These are phyloP conservation scores for Strongylocentrotus purpuratus DNA, from an alignment of 35 echinoderm and acorn worm genomes.

Conservation along the genomic window DNA sequence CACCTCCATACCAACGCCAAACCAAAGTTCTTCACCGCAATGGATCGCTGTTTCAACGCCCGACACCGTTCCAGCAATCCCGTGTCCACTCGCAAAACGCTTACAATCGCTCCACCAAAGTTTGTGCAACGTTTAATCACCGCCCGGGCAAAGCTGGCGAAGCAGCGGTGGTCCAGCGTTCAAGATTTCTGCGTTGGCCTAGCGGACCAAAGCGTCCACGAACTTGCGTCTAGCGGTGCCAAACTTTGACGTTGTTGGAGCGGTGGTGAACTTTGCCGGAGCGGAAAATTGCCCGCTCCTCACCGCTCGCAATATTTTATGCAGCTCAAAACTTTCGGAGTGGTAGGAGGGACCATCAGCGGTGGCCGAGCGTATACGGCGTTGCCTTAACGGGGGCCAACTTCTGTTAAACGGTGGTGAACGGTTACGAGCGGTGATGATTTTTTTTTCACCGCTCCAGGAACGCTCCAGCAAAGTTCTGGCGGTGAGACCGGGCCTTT, in stretches of 20 bases:
- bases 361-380: conserved; percentile 31
- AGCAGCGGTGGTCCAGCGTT: conserved; percentile 38
- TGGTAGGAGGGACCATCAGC: conserved; percentile 35
- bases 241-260: conserved; percentile 44
- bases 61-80: conserved; percentile 35
- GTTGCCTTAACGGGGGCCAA: conserved; percentile 42
- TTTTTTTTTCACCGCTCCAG: neutral
- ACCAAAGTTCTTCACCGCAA: conserved; percentile 40
- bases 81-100: conserved; percentile 36
- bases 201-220: conserved; percentile 43
- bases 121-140: conserved; percentile 46
- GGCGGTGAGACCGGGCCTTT: neutral
- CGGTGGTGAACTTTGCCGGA: conserved; percentile 30
- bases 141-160: conserved; percentile 40
- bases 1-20: conserved; percentile 37
- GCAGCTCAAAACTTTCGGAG: conserved; percentile 40
- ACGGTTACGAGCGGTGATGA: conserved; percentile 24
- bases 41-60: conserved; percentile 34
- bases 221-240: conserved; percentile 39
- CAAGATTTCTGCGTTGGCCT: conserved; percentile 45
- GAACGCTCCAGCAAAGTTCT: neutral
- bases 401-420: conserved; percentile 31
- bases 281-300: conserved; percentile 37
- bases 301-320: conserved; percentile 31
- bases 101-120: conserved; percentile 40